Evolutionary conservation across 2,113 vertebrate species (phyloP), one percentile per base, ranked within the genome.

Genomic region (Antidorcas marsupialis): DNA sequence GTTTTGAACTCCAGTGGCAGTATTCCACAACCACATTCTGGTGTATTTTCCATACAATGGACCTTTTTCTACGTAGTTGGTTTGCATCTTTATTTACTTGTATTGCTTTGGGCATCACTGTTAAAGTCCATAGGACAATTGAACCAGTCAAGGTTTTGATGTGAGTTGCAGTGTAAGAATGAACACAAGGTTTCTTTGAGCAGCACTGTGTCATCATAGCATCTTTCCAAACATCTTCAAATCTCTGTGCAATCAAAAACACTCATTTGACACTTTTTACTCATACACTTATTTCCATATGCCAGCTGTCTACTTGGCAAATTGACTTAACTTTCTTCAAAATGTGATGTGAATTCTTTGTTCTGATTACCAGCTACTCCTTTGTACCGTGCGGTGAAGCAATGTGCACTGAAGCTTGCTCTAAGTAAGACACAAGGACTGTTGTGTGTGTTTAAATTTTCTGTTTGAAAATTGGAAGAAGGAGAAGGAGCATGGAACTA

Each of bases 261-360:
- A 67, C 53, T 92, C 87, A 50, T 36, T 84, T 86, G 88, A 96
- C 74, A 96, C 82, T 97, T 97, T 91, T 60, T 57, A 92, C 45
- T n/a, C 85, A 87, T 27, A 89, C 8, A n/a, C 28, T 87, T 97
- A 74, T 90, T 88, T 85, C 64, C 95, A 92, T 74, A 92, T 6
- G 43, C 91, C 96, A 95, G 94, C 91, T 97, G 87, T 86, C 93
- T 96, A 12, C 76, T 92, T 97, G 88, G 96, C 4, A 79, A 50
- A 60, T 87, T 78, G 81, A 88, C 53, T 96, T 78, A 76, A 92
- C 83, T 94, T 87, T 59, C 43, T 87, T 52, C 64, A 94, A 50
- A 90, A 95, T 81, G 27, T 64, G 30, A 86, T 78, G 64, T 28
- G 15, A 86, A 47, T 87, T 89, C 27, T 67, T 74, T 43, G 21